Evolutionary conservation across 2,888 invertebrate genomes (phyloP).

Genomic region (Apamea crenata): DNA sequence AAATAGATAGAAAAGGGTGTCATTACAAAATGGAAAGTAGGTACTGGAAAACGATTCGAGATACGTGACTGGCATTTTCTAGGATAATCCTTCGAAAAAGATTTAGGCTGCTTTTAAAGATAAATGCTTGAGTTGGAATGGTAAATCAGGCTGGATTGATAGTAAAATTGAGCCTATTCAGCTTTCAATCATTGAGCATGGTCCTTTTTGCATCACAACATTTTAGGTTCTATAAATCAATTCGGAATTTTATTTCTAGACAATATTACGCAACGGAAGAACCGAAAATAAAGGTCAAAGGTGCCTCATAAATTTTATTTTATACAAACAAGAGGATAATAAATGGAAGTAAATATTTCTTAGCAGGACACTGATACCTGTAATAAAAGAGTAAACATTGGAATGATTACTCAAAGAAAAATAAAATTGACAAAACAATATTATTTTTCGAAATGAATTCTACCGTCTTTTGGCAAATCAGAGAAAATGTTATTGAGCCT

Average conservation of each 20-base stretch:
- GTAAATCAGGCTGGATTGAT: slow-evolving; percentile 41
- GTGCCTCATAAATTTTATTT: slow-evolving; percentile 13
- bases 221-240: slow-evolving; percentile 4
- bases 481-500: slow-evolving; percentile 29
- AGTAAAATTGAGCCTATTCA: slow-evolving; percentile 37
- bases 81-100: slow-evolving; percentile 15
- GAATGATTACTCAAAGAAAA: slow-evolving; percentile 49
- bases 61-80: slow-evolving; percentile 20
- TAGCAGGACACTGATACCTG: slow-evolving; percentile 2
- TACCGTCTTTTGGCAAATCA: slow-evolving; percentile 30
- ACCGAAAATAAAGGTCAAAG: slow-evolving; percentile 6
- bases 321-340: slow-evolving; percentile 19
- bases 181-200: background rate
- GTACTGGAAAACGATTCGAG: background rate
- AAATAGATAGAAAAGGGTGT: background rate
- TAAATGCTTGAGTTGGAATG: slow-evolving; percentile 25
- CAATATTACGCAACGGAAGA: background rate
- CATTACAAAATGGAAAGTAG: background rate
- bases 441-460: slow-evolving; percentile 17
- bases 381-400: slow-evolving; percentile 18
- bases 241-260: background rate
- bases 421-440: slow-evolving; percentile 13
- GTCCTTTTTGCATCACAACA: slow-evolving; percentile 1
- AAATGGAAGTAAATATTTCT: slow-evolving; percentile 11
- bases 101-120: slow-evolving; percentile 7